A percentile compares a stretch with the other conserved stretches of the same genome.
Evolutionary conservation across 2,888 invertebrate genomes (phyloP).

Genomic region (Amphimallon solstitiale): DNA sequence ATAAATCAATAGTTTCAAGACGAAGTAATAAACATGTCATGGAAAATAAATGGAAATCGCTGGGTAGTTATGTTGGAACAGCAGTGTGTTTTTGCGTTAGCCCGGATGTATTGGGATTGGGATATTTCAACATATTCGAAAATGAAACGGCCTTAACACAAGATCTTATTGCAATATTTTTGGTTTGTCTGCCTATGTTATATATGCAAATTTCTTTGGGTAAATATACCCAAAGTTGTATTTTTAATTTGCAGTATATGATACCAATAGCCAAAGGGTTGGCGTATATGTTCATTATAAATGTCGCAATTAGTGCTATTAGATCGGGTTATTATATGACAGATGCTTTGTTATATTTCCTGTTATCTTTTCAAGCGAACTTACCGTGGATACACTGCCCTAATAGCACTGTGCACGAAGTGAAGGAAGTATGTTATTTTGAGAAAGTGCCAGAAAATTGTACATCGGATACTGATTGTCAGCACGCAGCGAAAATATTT

Average conservation of each 20-base stretch:
- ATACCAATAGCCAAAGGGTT: conserved; percentile 29
- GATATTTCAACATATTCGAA: conserved; percentile 8
- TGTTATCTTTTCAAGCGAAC: conserved; percentile 23
- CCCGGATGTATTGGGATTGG: background rate
- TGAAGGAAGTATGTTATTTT: conserved; percentile 14
- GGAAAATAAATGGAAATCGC: background rate
- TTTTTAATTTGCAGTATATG: conserved; percentile 33
- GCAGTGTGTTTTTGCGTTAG: conserved; percentile 14
- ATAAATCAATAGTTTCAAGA: background rate
- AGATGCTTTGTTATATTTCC: conserved; percentile 20
- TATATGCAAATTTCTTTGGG: conserved; percentile 36
- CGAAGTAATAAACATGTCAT: background rate
- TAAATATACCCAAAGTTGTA: conserved; percentile 33
- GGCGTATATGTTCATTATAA: conserved; percentile 16
- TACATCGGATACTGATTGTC: conserved; percentile 1
- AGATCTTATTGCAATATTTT: conserved; percentile 6
- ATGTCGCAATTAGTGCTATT: conserved; percentile 6
- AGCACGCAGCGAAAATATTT: conserved; percentile 12
- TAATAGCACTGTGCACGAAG: conserved; percentile 1
- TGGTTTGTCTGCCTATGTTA: conserved; percentile 30
- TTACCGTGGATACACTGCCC: conserved; percentile 33
- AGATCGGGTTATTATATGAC: conserved; percentile 17
- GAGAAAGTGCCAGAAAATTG: conserved; percentile 13
- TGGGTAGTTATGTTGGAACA: background rate
- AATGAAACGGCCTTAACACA: background rate